Evolutionary conservation across 2,113 vertebrate species (phyloP).

Genomic region (Todiramphus chloris): DNA sequence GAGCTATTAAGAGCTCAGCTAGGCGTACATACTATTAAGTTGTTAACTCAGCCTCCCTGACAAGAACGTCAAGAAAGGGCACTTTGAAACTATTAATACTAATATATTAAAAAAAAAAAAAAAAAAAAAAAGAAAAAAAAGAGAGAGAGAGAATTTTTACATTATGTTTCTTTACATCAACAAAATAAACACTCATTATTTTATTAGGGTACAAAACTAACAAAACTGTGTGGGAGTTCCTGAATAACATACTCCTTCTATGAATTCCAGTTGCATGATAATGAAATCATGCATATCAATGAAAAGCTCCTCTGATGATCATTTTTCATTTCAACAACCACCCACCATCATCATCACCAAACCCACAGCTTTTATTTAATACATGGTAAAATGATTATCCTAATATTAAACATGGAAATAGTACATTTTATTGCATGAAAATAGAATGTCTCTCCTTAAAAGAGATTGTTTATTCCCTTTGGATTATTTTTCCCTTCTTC

Average conservation of each 20-base stretch:
- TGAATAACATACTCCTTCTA: not conserved
- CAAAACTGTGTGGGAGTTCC: not conserved
- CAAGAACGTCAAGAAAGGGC: slow-evolving; percentile 69
- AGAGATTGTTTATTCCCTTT: not conserved
- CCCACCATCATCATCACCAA: not conserved
- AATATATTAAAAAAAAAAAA: slow-evolving; percentile 2
- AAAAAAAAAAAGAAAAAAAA: not conserved
- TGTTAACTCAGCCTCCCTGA: slow-evolving; percentile 72
- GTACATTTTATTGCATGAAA: not conserved
- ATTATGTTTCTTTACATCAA: slow-evolving; percentile 7
- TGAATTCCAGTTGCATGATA: not conserved
- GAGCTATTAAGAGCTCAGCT: slow-evolving; percentile 76
- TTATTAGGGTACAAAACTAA: not conserved
- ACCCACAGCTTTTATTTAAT: not conserved
- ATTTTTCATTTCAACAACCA: not conserved
- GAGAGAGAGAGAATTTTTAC: not conserved
- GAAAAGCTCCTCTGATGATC: not conserved
- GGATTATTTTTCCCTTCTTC: not conserved
- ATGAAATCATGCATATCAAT: not conserved
- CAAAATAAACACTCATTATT: slow-evolving; percentile 16
- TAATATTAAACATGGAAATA: not conserved
- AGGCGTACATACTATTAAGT: slow-evolving; percentile 73
- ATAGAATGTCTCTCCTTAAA: not conserved
- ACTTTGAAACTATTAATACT: slow-evolving; percentile 71
- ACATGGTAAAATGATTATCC: not conserved